phyloP scores from a whole-genome alignment of 2,113 vertebrate genomes.

The Acrocephalus arundinaceus region DNA sequence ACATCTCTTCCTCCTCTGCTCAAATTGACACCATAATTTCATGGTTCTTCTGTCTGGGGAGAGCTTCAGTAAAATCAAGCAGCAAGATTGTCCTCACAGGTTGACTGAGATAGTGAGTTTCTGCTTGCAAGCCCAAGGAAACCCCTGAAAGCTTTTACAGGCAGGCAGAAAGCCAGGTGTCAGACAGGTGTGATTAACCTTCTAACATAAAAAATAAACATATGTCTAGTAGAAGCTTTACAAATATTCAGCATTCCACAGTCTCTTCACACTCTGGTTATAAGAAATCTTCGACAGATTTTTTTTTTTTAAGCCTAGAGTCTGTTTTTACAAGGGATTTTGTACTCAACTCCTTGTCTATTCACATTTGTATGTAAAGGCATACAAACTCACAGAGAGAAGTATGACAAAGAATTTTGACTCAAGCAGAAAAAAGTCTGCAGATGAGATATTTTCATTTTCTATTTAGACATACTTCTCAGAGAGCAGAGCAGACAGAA shows the following conservation, averaged over 20 bases:
- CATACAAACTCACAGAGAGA: background rate
- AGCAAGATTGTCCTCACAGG: background rate
- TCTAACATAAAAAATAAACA: background rate
- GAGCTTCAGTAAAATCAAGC: background rate
- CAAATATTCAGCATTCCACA: background rate
- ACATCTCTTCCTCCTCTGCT: background rate
- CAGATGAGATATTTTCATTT: background rate
- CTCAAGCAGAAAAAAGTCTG: background rate
- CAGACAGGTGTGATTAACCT: background rate
- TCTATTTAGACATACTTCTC: background rate
- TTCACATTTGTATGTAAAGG: background rate
- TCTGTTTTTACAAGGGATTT: background rate
- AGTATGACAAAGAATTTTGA: background rate
- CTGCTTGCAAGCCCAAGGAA: background rate
- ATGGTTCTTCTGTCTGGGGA: background rate
- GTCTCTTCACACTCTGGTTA: background rate
- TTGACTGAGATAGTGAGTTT: background rate
- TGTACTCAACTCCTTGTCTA: background rate
- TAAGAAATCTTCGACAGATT: background rate
- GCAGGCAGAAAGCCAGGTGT: background rate
- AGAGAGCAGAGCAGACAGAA: background rate
- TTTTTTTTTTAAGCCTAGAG: background rate
- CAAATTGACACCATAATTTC: background rate
- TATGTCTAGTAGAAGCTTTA: background rate
- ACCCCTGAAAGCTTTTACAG: background rate